Evolutionary conservation across 2,113 vertebrate genomes (phyloP), one percentile per base, ranked within the genome.

Genomic region (Microtus oregoni): DNA sequence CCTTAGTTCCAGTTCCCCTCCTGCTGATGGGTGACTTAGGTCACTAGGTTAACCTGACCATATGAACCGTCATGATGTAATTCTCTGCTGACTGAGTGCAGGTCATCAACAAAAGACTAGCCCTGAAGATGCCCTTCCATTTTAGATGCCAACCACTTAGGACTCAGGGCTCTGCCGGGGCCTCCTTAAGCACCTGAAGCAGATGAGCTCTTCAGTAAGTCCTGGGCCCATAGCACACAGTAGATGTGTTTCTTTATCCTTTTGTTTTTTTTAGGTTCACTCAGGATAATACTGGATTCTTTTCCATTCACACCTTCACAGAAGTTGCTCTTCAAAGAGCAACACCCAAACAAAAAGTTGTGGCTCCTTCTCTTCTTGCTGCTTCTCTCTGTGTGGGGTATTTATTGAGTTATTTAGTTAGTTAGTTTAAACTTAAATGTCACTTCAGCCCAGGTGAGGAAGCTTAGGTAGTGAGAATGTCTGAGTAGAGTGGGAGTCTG

Each of bases 211-310:
- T 32, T 89, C 67, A 65, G 22, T 63, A 35, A 89, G 10, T 13
- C 72, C 83, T 93, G 87, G 47, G 76, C 38, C 70, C 26, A 50
- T 24, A 52, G n/a, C 58, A 86, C 88, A 91, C 50, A 85, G 17
- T 26, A 55, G 28, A 12, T 72, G 12, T 68, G 96, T 82, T 96
- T 78, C 24, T 32, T 96, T 72, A 86, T 93, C 15, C 44, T 95
- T 94, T 79, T 76, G 15, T 79, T 97, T 92, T 97, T 92, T 81
- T 30, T 76, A 52, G 50, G 20, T 88, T 79, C 82, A 86, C 93
- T 50, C 20, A 77, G 61, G 55, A 28, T 90, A 77, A 82, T 86
- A n/a, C 20, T 77, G 72, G 35, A 14, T 76, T 81, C 32, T 61
- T 88, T 96, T 96, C 63, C 9, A 78, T 12, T 81, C 38, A 38